A percentile compares a stretch with the other conserved stretches of the same genome.
phyloP scores from a whole-genome alignment of 2,797 vertebrate species.

The Columba guinea region DNA sequence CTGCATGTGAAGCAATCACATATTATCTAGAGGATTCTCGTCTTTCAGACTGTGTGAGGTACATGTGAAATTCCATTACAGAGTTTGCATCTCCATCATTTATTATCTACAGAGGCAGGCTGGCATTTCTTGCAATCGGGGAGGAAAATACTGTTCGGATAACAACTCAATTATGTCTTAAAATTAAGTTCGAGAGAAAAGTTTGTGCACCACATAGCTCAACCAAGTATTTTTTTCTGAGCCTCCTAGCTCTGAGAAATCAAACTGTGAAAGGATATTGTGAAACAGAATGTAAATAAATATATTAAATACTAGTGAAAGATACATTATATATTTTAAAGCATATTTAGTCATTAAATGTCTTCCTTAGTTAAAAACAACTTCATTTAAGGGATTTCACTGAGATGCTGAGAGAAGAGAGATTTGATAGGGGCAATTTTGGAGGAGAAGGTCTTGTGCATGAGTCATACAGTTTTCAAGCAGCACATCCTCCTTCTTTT shows the following conservation, averaged over 20 bases:
- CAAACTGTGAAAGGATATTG: neutral
- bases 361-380: neutral
- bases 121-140: slow-evolving; percentile 15
- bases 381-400: neutral
- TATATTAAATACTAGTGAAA: neutral
- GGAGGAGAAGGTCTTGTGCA: neutral
- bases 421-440: neutral
- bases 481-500: neutral
- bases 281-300: neutral
- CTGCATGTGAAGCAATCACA: neutral
- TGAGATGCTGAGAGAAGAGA: neutral
- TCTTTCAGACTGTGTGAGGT: slow-evolving; percentile 20
- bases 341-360: neutral
- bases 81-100: slow-evolving; percentile 39
- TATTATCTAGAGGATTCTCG: neutral
- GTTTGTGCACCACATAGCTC: neutral
- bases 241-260: neutral
- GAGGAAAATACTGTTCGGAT: slow-evolving; percentile 30
- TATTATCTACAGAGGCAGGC: slow-evolving; percentile 37
- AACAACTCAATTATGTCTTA: slow-evolving; percentile 38
- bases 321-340: neutral
- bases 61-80: slow-evolving; percentile 45
- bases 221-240: neutral
- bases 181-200: slow-evolving; percentile 13
- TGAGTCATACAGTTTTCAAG: neutral